Conservation (phyloP, 2,797 vertebrate species). For the Ispidina lecontei region DNA sequence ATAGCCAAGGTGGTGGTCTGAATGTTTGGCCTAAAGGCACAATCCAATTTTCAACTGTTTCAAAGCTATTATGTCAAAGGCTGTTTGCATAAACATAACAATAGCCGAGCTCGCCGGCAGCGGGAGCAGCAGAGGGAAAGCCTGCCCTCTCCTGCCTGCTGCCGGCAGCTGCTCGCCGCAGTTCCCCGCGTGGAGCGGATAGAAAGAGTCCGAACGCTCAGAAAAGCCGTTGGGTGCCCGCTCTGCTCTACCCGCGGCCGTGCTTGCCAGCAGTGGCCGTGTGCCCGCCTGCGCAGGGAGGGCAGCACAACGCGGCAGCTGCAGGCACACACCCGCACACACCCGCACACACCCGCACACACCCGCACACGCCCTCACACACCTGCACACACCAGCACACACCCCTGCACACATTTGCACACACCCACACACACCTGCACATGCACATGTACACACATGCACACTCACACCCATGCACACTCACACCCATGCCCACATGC, state of each 20-base stretch:
- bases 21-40: conserved; percentile 85
- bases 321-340: neutral
- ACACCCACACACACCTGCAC: neutral
- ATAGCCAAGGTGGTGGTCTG: conserved; percentile 84
- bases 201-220: accelerated
- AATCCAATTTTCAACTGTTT: conserved; percentile 87
- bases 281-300: accelerated
- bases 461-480: neutral
- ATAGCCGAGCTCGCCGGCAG: conserved; percentile 54
- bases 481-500: neutral
- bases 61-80: conserved; percentile 86
- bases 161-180: neutral
- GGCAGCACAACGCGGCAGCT: neutral
- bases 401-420: neutral
- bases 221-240: neutral
- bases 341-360: neutral
- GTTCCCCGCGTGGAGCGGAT: accelerated
- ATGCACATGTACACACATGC: neutral
- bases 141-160: conserved; percentile 78
- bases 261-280: neutral
- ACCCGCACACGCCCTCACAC: too few species aligned
- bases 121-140: conserved; percentile 60
- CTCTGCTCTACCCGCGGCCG: accelerated
- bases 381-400: neutral
- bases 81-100: conserved; percentile 85